phyloP scores from a whole-genome alignment of 2,797 vertebrate species.

The Hyperoplus lanceolatus region DNA sequence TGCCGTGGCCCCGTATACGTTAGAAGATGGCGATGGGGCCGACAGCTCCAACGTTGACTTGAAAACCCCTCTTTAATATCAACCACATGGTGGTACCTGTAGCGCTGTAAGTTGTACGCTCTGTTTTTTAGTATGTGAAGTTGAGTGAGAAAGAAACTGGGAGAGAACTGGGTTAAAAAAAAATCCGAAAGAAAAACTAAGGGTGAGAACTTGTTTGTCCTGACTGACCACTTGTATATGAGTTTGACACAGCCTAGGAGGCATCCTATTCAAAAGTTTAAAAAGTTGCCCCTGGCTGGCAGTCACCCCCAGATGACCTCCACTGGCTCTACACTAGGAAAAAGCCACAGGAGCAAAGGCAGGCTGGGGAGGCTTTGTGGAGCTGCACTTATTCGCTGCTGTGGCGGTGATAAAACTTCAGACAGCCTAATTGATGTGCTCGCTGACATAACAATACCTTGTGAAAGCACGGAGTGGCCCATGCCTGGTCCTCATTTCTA shows the following conservation, averaged over 20 bases:
- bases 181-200: conserved; percentile 17
- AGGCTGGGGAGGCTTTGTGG: conserved; percentile 93
- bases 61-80: conserved; percentile 89
- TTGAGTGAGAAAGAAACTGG: conserved; percentile 24
- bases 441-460: conserved; percentile 99
- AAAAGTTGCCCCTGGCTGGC: conserved; percentile 92
- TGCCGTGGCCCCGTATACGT: conserved; percentile 65
- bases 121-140: conserved; percentile 71
- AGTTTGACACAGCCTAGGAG: conserved; percentile 77
- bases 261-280: conserved; percentile 83
- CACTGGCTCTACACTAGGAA: conserved; percentile 87
- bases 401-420: conserved; percentile 99
- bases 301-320: conserved; percentile 94
- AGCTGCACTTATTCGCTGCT: conserved; percentile 94
- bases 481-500: conserved; percentile 99
- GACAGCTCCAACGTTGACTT: conserved; percentile 82
- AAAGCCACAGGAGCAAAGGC: conserved; percentile 91
- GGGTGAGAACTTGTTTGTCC: conserved; percentile 22
- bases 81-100: conserved; percentile 96
- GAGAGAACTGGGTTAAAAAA: conserved; percentile 16
- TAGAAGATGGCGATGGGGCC: conserved; percentile 55
- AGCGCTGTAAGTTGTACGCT: conserved; percentile 64
- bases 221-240: conserved; percentile 78
- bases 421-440: conserved; percentile 99
- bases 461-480: conserved; percentile 93